Percentiles rank a stretch among this genome's conserved stretches.
These are phyloP conservation scores for Pica pica DNA, from an alignment of 2,113 vertebrate species.

Conservation along the genomic window DNA sequence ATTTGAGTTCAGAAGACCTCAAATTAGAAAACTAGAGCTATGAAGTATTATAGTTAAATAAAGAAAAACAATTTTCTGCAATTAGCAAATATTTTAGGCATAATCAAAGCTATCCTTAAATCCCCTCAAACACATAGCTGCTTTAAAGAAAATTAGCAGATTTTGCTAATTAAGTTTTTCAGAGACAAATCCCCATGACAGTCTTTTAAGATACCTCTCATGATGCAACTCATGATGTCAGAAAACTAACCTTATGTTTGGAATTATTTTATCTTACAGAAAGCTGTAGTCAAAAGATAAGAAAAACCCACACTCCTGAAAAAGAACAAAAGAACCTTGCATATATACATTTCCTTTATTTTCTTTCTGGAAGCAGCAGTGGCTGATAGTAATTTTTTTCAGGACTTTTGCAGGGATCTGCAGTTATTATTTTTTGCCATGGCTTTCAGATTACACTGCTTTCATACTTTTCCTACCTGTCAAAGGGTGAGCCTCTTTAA, in stretches of 20 bases:
- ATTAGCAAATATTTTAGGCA: background rate
- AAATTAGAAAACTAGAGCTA: background rate
- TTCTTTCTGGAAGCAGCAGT: background rate
- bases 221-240: background rate
- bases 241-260: background rate
- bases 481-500: background rate
- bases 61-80: background rate
- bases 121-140: background rate
- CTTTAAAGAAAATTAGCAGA: background rate
- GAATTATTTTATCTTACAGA: slow-evolving; percentile 17
- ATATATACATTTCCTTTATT: background rate
- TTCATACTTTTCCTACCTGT: background rate
- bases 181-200: background rate
- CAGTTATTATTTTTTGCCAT: background rate
- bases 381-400: background rate
- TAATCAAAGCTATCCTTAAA: background rate
- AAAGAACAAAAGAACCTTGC: background rate
- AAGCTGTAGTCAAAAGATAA: slow-evolving; percentile 35
- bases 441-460: background rate
- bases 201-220: background rate
- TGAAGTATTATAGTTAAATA: background rate
- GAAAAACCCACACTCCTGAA: background rate
- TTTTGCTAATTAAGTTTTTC: background rate
- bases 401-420: background rate
- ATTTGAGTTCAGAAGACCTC: background rate